These are phyloP conservation scores for Paramormyrops hopkinsi DNA, from an alignment of 2,797 vertebrate genomes.

Conservation along the genomic window DNA sequence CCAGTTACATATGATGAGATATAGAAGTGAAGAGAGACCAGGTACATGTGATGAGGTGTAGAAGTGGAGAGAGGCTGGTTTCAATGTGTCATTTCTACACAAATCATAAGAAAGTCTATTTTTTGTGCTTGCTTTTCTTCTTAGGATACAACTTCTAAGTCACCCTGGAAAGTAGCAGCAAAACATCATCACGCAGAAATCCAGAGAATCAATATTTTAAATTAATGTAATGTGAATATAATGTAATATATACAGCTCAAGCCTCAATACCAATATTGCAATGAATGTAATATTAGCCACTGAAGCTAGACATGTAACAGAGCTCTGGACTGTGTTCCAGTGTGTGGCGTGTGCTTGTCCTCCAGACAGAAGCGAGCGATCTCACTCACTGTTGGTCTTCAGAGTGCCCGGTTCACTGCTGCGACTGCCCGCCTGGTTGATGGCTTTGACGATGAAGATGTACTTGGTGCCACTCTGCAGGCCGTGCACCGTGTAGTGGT, in stretches of 20 bases:
- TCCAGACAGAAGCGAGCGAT: background rate
- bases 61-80: background rate
- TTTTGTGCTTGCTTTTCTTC: background rate
- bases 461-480: conserved; percentile 96
- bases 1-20: background rate
- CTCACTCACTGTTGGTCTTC: conserved; percentile 87
- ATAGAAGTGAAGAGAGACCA: background rate
- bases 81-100: background rate
- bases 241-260: background rate
- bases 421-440: conserved; percentile 93
- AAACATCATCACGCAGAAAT: background rate
- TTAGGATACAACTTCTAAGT: background rate
- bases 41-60: background rate
- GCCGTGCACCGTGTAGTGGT: conserved; percentile 96
- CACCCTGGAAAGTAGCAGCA: background rate
- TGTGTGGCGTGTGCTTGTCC: background rate
- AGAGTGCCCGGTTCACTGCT: conserved; percentile 90
- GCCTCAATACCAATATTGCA: background rate
- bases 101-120: background rate
- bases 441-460: conserved; percentile 94
- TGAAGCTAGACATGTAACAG: background rate
- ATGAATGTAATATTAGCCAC: background rate
- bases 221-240: background rate
- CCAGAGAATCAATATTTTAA: background rate
- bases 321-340: background rate